Evolutionary conservation across 1,140 invertebrate genomes (phyloP).

Genomic region (Trichomalopsis sarcophagae): DNA sequence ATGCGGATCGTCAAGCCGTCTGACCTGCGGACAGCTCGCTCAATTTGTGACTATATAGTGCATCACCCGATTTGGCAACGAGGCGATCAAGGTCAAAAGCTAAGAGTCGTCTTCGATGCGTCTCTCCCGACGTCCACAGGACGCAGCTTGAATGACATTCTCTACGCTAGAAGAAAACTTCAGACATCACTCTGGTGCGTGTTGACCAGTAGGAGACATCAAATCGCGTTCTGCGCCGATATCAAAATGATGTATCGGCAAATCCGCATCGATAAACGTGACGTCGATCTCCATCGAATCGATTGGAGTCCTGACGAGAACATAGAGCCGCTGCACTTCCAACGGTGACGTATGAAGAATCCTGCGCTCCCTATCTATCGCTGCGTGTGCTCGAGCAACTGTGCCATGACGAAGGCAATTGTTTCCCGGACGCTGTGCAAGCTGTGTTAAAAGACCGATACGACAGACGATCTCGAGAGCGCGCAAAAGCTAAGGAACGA

Average conservation of each 20-base stretch:
- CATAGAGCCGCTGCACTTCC: not conserved
- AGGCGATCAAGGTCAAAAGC: not conserved
- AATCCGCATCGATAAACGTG: not conserved
- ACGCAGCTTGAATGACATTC: not conserved
- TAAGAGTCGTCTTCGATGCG: constrained; percentile 14
- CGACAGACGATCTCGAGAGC: too few relatives aligned
- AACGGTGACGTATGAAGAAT: constrained; percentile 27
- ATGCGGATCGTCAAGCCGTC: not conserved
- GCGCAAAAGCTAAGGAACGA: too few relatives aligned
- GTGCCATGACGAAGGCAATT: not conserved
- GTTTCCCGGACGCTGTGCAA: not conserved
- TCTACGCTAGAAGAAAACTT: constrained; percentile 6
- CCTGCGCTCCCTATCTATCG: constrained; percentile 23
- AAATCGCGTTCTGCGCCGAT: constrained; percentile 4
- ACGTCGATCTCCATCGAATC: not conserved
- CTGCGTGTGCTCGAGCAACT: not conserved
- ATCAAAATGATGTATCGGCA: constrained; percentile 31
- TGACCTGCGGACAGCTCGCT: not conserved
- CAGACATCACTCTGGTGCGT: not conserved
- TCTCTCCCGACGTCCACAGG: not conserved
- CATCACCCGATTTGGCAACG: not conserved
- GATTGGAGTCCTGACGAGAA: not conserved
- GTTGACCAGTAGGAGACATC: not conserved
- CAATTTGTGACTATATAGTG: not conserved
- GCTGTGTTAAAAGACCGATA: too few relatives aligned